phyloP scores from a whole-genome alignment of 2,113 vertebrate species.

The Oreotragus oreotragus region DNA sequence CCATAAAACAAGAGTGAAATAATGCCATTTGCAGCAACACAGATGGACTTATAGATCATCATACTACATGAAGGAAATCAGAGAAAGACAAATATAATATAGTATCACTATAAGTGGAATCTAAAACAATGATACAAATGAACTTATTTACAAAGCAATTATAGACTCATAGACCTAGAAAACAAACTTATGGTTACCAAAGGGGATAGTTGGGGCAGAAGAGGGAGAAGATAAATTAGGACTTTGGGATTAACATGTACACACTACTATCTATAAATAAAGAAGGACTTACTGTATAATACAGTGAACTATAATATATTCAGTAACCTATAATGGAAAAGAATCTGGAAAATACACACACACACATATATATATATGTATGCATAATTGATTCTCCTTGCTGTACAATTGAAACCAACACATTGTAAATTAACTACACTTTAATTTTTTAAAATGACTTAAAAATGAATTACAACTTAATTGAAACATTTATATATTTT shows the following conservation, averaged over 20 bases:
- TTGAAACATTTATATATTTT: neutral
- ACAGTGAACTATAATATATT: neutral
- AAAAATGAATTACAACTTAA: neutral
- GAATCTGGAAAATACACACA: neutral
- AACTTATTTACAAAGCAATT: neutral
- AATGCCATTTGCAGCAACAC: neutral
- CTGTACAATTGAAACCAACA: neutral
- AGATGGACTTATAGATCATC: neutral
- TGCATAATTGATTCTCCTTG: neutral
- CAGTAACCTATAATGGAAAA: neutral
- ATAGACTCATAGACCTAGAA: neutral
- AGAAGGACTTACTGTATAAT: neutral
- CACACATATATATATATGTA: neutral
- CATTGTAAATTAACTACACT: neutral
- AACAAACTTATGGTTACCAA: neutral
- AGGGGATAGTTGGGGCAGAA: neutral
- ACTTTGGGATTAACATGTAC: neutral
- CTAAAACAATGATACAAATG: neutral
- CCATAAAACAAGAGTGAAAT: neutral
- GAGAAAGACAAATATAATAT: neutral
- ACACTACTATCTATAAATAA: neutral
- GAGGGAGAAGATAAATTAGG: neutral
- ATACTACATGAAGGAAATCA: neutral
- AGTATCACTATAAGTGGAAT: neutral
- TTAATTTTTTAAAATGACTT: neutral